Evolutionary conservation across 2,888 invertebrate species (phyloP).

Genomic region (Tetanocera ferruginea): DNA sequence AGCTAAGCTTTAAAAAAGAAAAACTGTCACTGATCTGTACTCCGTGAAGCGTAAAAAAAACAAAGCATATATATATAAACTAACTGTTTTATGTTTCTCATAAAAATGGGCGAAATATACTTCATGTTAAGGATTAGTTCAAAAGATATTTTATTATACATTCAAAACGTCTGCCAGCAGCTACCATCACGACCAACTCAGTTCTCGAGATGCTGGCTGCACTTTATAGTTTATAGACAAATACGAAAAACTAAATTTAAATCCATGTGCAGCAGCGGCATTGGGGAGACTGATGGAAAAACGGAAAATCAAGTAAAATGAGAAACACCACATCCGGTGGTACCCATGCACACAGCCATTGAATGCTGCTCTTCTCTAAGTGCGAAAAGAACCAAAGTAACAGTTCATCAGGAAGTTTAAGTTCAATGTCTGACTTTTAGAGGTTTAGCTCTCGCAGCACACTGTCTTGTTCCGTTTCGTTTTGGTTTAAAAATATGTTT

Average conservation of each 20-base stretch:
- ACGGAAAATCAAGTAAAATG: constrained; percentile 27
- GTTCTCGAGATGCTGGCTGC: constrained; percentile 15
- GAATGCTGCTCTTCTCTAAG: neutral
- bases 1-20: neutral
- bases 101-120: constrained; percentile 26
- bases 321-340: constrained; percentile 39
- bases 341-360: neutral
- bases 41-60: neutral
- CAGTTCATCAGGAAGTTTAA: neutral
- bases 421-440: constrained; percentile 22
- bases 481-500: neutral
- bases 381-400: neutral
- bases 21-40: neutral
- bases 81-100: neutral
- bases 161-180: neutral
- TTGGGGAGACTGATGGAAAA: constrained; percentile 8
- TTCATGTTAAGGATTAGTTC: constrained; percentile 19
- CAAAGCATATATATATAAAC: neutral
- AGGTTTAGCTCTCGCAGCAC: neutral
- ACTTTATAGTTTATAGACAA: constrained; percentile 14
- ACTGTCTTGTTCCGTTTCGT: neutral
- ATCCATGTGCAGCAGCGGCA: constrained; percentile 3
- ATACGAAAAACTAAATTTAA: neutral
- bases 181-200: neutral
- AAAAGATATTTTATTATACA: constrained; percentile 24